Evolutionary conservation across 1,140 invertebrate species (phyloP).

Genomic region (Solenopsis invicta): DNA sequence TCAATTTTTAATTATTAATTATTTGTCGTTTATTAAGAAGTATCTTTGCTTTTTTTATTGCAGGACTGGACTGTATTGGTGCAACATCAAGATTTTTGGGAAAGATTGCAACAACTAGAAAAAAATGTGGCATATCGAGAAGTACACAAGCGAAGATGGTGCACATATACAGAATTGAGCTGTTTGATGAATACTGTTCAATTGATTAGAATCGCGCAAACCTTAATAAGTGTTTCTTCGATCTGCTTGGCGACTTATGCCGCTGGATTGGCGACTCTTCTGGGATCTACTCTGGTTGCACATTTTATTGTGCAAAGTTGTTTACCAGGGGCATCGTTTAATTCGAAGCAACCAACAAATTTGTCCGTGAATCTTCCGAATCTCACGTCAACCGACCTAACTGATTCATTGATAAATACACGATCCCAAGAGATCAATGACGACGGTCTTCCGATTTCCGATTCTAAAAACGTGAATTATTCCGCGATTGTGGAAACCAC

Average conservation of each 20-base stretch:
- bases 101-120: constrained; percentile 90
- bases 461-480: constrained; percentile 32
- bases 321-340: constrained; percentile 85
- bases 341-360: constrained; percentile 58
- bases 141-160: constrained; percentile 92
- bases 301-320: constrained; percentile 83
- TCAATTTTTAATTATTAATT: neutral
- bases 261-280: constrained; percentile 90
- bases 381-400: constrained; percentile 50
- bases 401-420: constrained; percentile 39
- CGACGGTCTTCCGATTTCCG: constrained; percentile 54
- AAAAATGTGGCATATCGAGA: constrained; percentile 90
- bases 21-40: constrained; percentile 66
- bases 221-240: constrained; percentile 88
- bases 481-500: neutral
- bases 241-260: constrained; percentile 91
- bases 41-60: constrained; percentile 72
- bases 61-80: constrained; percentile 96
- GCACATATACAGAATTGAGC: constrained; percentile 94
- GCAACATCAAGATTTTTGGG: constrained; percentile 90
- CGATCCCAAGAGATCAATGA: constrained; percentile 59
- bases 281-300: constrained; percentile 90
- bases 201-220: constrained; percentile 86
- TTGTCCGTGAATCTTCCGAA: constrained; percentile 36
- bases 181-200: constrained; percentile 88